Conservation (phyloP, 2,888 invertebrate genomes). For the Lagria hirta region DNA sequence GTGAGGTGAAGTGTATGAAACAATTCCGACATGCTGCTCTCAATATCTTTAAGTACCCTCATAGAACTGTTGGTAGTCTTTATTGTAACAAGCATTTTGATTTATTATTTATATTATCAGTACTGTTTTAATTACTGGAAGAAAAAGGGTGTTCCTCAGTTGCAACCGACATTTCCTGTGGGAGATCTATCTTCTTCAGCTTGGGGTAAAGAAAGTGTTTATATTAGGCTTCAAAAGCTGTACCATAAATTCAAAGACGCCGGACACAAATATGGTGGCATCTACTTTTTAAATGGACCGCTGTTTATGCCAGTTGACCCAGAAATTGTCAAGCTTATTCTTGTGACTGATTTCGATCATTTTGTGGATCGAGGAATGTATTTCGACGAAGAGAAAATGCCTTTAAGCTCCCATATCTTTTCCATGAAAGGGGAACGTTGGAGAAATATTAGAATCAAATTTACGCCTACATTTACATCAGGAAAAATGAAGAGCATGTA, state of each 20-base stretch:
- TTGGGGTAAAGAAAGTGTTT: constrained; percentile 14
- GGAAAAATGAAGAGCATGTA: constrained; percentile 23
- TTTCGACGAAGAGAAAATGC: constrained; percentile 15
- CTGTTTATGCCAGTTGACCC: constrained; percentile 36
- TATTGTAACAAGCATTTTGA: constrained; percentile 2
- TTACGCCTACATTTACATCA: constrained; percentile 20
- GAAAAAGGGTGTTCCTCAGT: constrained; percentile 13
- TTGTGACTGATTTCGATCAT: constrained; percentile 39
- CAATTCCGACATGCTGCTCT: constrained; percentile 5
- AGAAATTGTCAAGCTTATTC: constrained; percentile 35
- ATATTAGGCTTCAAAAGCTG: constrained; percentile 7
- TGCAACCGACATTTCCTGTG: constrained; percentile 11
- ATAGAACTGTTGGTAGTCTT: constrained; percentile 9
- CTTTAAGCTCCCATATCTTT: constrained; percentile 20
- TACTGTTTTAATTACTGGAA: constrained; percentile 21
- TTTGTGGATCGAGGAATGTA: constrained; percentile 30
- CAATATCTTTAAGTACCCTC: too few species aligned
- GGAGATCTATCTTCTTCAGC: constrained; percentile 9
- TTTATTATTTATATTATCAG: constrained; percentile 14
- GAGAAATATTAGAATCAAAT: constrained; percentile 14
- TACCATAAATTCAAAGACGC: constrained; percentile 28
- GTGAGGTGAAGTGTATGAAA: too few species aligned
- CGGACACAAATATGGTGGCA: constrained; percentile 26
- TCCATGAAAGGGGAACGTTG: constrained; percentile 20
- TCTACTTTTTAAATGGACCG: constrained; percentile 32